Evolutionary conservation across 1,140 invertebrate genomes (phyloP).

Genomic region (Nasonia longicornis): DNA sequence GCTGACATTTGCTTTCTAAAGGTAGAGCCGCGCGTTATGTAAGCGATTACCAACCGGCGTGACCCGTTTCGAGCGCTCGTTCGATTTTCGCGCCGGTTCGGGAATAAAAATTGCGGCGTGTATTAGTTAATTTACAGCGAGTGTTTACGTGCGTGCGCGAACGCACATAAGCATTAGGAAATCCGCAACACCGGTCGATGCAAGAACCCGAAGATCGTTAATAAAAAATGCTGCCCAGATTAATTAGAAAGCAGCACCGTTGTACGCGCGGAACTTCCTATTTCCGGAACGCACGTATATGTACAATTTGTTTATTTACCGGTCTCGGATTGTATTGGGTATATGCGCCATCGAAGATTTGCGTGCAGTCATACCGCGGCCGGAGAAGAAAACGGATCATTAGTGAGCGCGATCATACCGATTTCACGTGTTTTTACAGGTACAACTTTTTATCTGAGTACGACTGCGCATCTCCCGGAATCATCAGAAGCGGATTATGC

Average conservation of each 20-base stretch:
- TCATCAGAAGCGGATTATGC: too few species aligned
- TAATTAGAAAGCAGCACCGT: neutral
- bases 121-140: neutral
- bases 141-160: neutral
- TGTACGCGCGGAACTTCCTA: neutral
- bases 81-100: neutral
- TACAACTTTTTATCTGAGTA: too few species aligned
- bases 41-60: neutral
- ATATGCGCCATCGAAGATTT: too few species aligned
- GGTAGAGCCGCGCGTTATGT: neutral
- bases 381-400: too few species aligned
- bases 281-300: neutral
- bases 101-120: neutral
- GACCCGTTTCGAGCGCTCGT: neutral
- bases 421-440: too few species aligned
- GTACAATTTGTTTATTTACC: neutral
- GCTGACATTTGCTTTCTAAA: constrained; percentile 1
- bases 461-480: too few species aligned
- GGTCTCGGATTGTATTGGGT: neutral
- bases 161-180: neutral
- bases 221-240: neutral
- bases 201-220: neutral
- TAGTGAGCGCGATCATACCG: too few species aligned
- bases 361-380: too few species aligned
- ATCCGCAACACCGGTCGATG: neutral